Conservation (phyloP, 2,888 invertebrate genomes). For the Drosophila nr. perissopoda region DNA sequence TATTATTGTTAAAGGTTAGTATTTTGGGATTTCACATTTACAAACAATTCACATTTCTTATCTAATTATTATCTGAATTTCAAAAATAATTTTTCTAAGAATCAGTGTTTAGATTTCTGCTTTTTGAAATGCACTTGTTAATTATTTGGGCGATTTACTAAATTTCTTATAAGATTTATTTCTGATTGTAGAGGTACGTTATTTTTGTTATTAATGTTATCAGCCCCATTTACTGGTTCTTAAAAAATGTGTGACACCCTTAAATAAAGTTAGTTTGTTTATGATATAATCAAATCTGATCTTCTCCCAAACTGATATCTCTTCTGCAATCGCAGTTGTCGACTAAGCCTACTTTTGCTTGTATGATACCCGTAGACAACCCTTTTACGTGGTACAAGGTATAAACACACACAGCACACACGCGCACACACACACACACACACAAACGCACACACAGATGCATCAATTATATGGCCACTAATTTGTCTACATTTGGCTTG, state of each 20-base stretch:
- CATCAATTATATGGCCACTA: constrained; percentile 74
- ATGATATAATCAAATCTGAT: not conserved
- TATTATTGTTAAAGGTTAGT: too few species aligned
- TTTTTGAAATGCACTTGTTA: too few species aligned
- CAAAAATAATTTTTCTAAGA: too few species aligned
- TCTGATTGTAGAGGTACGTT: too few species aligned
- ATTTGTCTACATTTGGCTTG: constrained; percentile 68
- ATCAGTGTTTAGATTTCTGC: too few species aligned
- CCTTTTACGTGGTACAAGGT: not conserved
- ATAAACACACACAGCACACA: not conserved
- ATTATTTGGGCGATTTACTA: not conserved
- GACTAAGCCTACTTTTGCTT: not conserved
- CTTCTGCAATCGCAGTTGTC: not conserved
- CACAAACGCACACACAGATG: constrained; percentile 37
- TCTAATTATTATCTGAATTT: too few species aligned
- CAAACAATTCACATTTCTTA: too few species aligned
- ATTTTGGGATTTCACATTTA: too few species aligned
- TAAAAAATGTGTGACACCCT: not conserved
- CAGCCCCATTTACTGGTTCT: accelerated
- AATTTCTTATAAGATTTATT: not conserved
- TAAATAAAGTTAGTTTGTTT: not conserved
- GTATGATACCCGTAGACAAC: not conserved
- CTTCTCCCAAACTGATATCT: not conserved
- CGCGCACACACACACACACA: constrained; percentile 1
- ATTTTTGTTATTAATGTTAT: not conserved